These are phyloP conservation scores for Onychomys arenicola DNA, from an alignment of 2,797 vertebrate species.

Conservation along the genomic window DNA sequence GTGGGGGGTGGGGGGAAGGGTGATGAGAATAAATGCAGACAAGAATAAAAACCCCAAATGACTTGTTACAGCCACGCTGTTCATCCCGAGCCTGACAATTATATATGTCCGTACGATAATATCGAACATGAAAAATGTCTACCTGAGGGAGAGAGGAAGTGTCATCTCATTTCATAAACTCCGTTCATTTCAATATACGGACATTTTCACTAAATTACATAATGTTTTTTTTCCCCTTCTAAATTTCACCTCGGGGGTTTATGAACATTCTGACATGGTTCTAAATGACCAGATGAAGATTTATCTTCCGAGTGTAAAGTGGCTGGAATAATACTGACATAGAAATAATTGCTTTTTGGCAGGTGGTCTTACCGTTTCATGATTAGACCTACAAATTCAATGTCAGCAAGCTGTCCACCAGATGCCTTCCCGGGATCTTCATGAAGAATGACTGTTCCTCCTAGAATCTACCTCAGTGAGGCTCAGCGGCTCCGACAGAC, in stretches of 20 bases:
- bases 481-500: too few species aligned
- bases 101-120: not conserved
- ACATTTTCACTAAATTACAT: constrained; percentile 39
- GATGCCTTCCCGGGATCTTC: not conserved
- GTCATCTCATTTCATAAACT: constrained; percentile 16
- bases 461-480: not conserved
- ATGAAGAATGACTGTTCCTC: constrained; percentile 13
- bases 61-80: not conserved
- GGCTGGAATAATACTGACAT: constrained; percentile 42
- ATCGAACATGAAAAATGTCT: constrained; percentile 13
- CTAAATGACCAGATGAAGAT: constrained; percentile 58
- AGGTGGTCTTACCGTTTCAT: not conserved
- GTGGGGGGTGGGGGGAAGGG: too few species aligned
- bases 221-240: constrained; percentile 37
- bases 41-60: not conserved
- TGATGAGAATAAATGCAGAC: not conserved
- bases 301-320: not conserved
- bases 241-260: constrained; percentile 55
- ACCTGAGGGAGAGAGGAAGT: not conserved
- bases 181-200: constrained; percentile 29
- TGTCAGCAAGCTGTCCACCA: not conserved
- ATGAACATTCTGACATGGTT: constrained; percentile 49
- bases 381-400: constrained; percentile 39
- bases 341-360: constrained; percentile 58
- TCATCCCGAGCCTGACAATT: not conserved